Evolutionary conservation across 2,888 invertebrate genomes (phyloP).

Genomic region (Athalia cordata): DNA sequence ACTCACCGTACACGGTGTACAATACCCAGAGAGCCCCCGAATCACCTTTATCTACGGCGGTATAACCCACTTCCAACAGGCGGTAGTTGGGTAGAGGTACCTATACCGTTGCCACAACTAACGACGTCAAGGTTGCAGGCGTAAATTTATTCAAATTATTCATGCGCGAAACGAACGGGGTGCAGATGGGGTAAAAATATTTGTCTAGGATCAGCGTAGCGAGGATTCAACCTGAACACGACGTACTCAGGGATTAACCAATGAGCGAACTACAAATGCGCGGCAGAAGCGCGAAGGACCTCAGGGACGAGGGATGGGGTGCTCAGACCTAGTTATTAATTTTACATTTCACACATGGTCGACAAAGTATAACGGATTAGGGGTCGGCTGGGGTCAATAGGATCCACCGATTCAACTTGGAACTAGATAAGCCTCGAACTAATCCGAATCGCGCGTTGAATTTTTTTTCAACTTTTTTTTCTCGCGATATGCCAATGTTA

Average conservation of each 20-base stretch:
- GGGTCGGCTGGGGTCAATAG: constrained; percentile 37
- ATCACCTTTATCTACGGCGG: constrained; percentile 25
- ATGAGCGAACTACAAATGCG: constrained; percentile 6
- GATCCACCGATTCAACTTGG: constrained; percentile 14
- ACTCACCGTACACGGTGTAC: constrained; percentile 30
- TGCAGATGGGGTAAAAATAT: constrained; percentile 25
- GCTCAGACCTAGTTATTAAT: constrained; percentile 46
- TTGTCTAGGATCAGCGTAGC: constrained; percentile 39
- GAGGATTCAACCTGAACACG: constrained; percentile 15
- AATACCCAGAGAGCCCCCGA: constrained; percentile 12
- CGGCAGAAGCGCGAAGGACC: constrained; percentile 22
- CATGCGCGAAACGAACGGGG: constrained; percentile 26
- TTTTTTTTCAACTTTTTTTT: not conserved
- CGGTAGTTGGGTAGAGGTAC: not conserved
- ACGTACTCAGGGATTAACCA: not conserved
- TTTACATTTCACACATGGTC: constrained; percentile 40
- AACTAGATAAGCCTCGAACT: constrained; percentile 13
- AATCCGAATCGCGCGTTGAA: not conserved
- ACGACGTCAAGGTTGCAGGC: constrained; percentile 25
- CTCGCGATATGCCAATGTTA: not conserved
- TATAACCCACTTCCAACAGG: constrained; percentile 16
- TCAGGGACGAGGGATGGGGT: constrained; percentile 15
- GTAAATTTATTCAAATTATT: constrained; percentile 42
- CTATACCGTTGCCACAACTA: not conserved
- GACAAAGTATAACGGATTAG: constrained; percentile 42